Evolutionary conservation across 2,888 invertebrate species (phyloP).

Genomic region (Aphodius sticticus): DNA sequence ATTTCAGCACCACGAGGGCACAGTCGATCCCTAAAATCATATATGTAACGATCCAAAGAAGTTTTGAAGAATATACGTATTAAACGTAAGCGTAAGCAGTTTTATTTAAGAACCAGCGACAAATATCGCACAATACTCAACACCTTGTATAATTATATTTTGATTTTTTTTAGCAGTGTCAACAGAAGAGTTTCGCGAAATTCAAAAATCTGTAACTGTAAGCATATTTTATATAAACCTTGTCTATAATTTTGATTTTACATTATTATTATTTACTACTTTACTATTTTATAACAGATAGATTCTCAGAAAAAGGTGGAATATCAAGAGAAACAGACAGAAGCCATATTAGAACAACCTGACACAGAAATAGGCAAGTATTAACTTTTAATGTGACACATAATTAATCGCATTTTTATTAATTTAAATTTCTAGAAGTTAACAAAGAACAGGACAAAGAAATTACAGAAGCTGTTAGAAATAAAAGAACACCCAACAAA

Average conservation of each 20-base stretch:
- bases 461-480: background rate
- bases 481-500: constrained; percentile 13
- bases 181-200: background rate
- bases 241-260: background rate
- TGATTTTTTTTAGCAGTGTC: background rate
- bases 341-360: background rate
- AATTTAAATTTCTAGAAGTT: constrained; percentile 17
- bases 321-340: background rate
- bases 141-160: background rate
- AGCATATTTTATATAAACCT: background rate
- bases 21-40: no score
- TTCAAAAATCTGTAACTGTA: background rate
- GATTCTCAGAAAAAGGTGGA: background rate
- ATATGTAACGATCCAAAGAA: no score
- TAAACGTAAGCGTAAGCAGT: no score
- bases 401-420: constrained; percentile 7
- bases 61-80: no score
- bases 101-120: no score
- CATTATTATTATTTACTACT: background rate
- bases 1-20: no score
- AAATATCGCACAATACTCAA: no score
- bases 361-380: background rate
- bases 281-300: no score
- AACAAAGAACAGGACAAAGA: constrained; percentile 1
- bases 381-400: background rate